Evolutionary conservation across 2,888 invertebrate genomes (phyloP), one percentile per base, ranked within the genome.

Genomic region (Campoletis raptor): DNA sequence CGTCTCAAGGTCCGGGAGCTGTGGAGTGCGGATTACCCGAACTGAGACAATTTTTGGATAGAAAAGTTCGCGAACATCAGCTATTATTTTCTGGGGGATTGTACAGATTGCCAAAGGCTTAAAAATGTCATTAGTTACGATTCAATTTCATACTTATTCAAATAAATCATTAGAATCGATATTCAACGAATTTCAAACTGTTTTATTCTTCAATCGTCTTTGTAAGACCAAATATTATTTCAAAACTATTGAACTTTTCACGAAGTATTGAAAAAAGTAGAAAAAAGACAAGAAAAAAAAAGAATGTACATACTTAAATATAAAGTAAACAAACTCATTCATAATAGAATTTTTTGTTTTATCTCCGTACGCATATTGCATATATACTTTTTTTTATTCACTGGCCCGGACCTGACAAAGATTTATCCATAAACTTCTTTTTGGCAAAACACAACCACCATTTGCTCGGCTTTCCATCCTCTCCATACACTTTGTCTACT

Each of bases 391-490:
- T 24, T 36, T 69, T 81, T 61, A 70, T 85, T 96, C 95, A 97
- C 94, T 97, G 97, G 64, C 98, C 98, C 2, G 98, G 98, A 0
- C 97, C 98, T 48, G 98, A 97, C 42, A 99, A 95, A 42, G 98
- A 98, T 94, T 99, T 99, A 94, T 99, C 99, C 99, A 99, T 99
- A 94, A 99, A 99, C 96, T 99, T 99, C 96, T 99, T 99, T 94
- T 99, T 99, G 42, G 99, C 98, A 95, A 99, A 99, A 94, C 99
- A 99, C 82, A 99, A 95, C 99, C 99, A 99, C 99, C 99, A 99
- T 95, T 99, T 99, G 94, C 98, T 98, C 10, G 99, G 99, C 93
- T 98, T 99, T 9, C 98, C 99, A 94, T 98, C 98, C 88, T 98
- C 98, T 6, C 93, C 92, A 61, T 94, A 94, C n/a, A 94, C 99